Conservation (phyloP, 2,888 invertebrate genomes). For the Lycocerus yunnanus region DNA sequence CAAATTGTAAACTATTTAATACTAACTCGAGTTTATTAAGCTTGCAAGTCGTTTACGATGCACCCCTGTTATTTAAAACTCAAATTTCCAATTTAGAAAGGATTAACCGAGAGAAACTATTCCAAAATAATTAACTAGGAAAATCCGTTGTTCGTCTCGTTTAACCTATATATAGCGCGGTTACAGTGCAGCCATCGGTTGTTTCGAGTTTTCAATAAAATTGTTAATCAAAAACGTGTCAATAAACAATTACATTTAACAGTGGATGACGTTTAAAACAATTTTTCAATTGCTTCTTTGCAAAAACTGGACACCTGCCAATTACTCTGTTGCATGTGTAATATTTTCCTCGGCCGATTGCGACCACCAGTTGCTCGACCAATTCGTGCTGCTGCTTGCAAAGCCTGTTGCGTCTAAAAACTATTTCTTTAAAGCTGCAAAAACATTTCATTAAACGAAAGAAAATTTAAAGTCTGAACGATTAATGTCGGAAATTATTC, state of each 20-base stretch:
- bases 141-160: background rate
- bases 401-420: constrained; percentile 37
- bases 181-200: background rate
- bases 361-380: constrained; percentile 57
- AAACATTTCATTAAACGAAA: constrained; percentile 16
- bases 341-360: constrained; percentile 50
- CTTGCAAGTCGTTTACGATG: background rate
- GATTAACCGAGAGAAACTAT: background rate
- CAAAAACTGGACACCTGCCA: constrained; percentile 48
- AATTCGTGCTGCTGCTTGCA: constrained; percentile 32
- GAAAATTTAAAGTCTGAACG: constrained; percentile 46
- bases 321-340: constrained; percentile 55
- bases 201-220: background rate
- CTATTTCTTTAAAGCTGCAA: constrained; percentile 39
- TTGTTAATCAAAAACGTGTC: background rate
- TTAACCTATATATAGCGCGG: background rate
- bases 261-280: background rate
- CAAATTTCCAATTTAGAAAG: background rate
- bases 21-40: background rate
- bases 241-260: background rate
- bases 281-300: constrained; percentile 9
- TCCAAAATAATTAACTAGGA: background rate
- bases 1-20: background rate
- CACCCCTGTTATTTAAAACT: background rate
- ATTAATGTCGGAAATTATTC: constrained; percentile 44